phyloP scores from a whole-genome alignment of 2,113 vertebrate species.

The Megalops atlanticus region DNA sequence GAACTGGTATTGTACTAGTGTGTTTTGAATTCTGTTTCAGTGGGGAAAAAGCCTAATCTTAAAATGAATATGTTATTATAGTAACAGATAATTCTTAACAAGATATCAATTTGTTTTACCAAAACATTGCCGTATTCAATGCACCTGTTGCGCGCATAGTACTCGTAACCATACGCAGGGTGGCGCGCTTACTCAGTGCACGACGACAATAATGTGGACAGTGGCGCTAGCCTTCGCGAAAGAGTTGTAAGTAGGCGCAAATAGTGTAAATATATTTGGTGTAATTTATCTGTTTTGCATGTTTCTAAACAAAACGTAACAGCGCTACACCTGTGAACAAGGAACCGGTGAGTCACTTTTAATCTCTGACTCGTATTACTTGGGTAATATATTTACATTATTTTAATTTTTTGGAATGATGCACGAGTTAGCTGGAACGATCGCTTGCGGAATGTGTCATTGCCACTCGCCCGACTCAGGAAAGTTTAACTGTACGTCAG shows the following conservation, averaged over 20 bases:
- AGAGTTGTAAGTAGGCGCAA: slow-evolving; percentile 48
- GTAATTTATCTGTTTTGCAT: background rate
- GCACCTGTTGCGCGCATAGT: slow-evolving; percentile 55
- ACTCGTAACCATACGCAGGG: slow-evolving; percentile 49
- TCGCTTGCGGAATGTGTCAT: slow-evolving; percentile 10
- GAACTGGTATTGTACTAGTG: too few relatives aligned
- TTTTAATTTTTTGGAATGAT: background rate
- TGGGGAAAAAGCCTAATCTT: too few relatives aligned
- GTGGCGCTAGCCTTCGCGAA: slow-evolving; percentile 31
- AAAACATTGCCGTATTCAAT: slow-evolving; percentile 2
- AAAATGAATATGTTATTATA: too few relatives aligned
- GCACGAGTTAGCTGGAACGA: background rate
- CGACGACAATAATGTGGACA: background rate
- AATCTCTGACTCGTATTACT: background rate
- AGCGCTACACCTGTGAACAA: background rate
- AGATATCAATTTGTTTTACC: too few relatives aligned
- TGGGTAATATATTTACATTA: background rate
- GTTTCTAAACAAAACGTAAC: background rate
- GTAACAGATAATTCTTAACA: too few relatives aligned
- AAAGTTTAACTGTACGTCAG: slow-evolving; percentile 2
- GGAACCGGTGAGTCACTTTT: slow-evolving; percentile 21
- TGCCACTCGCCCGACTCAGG: background rate
- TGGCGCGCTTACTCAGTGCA: slow-evolving; percentile 47
- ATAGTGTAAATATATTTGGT: slow-evolving; percentile 33
- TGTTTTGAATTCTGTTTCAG: too few relatives aligned